phyloP scores from a whole-genome alignment of 2,888 invertebrate genomes.

The Myathropa florea region DNA sequence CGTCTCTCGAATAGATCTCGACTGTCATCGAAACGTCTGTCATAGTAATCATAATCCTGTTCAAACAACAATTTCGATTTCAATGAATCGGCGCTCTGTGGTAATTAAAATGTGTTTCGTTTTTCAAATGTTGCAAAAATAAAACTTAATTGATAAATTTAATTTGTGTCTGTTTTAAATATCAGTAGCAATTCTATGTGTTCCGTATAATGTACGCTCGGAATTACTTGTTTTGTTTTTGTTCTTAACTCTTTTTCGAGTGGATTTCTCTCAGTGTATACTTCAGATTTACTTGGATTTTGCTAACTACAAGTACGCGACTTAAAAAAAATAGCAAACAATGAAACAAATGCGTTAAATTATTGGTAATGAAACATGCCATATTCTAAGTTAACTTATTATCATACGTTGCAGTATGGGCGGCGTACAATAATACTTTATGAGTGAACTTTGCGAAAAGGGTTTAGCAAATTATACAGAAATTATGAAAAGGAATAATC shows the following conservation, averaged over 20 bases:
- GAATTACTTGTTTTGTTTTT: background rate
- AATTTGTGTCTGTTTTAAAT: background rate
- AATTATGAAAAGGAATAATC: background rate
- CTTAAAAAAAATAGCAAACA: background rate
- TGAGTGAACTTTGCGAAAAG: background rate
- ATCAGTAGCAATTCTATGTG: background rate
- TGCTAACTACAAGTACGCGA: background rate
- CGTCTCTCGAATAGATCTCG: conserved; percentile 91
- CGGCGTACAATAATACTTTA: background rate
- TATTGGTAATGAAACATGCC: background rate
- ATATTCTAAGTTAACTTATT: background rate
- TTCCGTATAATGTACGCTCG: background rate
- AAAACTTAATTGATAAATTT: conserved; percentile 52
- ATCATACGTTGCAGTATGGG: background rate
- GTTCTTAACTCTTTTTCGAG: too few relatives aligned
- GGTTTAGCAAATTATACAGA: background rate
- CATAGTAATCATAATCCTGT: conserved; percentile 87
- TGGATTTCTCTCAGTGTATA: too few relatives aligned
- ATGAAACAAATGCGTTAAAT: background rate
- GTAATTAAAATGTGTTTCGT: conserved; percentile 21
- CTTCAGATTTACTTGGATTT: too few relatives aligned
- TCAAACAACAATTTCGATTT: conserved; percentile 69
- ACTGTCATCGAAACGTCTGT: conserved; percentile 89
- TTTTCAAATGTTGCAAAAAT: conserved; percentile 72
- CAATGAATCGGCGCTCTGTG: conserved; percentile 62